A percentile compares a stretch with the other conserved stretches of the same genome.
Conservation (phyloP, 2,797 vertebrate species). For the Enteromius radiatus region DNA sequence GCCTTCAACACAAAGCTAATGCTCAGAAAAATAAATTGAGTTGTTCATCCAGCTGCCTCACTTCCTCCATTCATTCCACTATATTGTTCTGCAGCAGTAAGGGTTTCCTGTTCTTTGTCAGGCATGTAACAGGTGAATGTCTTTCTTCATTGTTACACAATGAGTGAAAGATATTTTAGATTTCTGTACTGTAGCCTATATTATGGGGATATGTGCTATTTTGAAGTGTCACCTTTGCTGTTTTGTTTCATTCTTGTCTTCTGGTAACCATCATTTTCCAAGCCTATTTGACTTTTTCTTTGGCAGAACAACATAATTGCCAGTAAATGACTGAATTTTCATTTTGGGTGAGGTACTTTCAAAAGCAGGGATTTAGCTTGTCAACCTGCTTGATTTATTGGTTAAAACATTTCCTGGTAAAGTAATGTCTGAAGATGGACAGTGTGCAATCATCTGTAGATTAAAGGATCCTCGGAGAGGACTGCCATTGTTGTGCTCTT, state of each 20-base stretch:
- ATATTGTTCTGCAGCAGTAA: conserved; percentile 4
- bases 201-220: not conserved
- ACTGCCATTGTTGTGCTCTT: conserved; percentile 71
- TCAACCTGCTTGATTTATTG: not conserved
- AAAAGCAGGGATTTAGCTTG: not conserved
- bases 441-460: not conserved
- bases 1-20: not conserved
- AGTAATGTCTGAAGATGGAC: conserved; percentile 5
- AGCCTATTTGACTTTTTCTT: not conserved
- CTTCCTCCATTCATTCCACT: conserved; percentile 8
- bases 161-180: not conserved
- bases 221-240: not conserved
- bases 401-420: not conserved
- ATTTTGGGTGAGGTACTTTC: not conserved
- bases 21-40: not conserved
- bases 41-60: not conserved
- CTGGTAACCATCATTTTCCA: not conserved
- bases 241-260: not conserved
- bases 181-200: not conserved
- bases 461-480: conserved; percentile 45
- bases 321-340: not conserved
- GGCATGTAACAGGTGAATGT: not conserved
- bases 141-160: not conserved
- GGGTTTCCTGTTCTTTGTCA: not conserved
- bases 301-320: not conserved